Percentiles rank a stretch among this genome's conserved stretches.
These are phyloP conservation scores for mouse (Mus musculus) DNA, from an alignment of 2,113 vertebrate species.

Conservation along the genomic window GRCm39 chr3:51908001-51908500, in stretches of 20 bases:
- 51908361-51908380: slow-evolving; percentile 20
- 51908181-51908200: slow-evolving; percentile 1
- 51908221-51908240: slow-evolving; percentile 31
- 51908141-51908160: background rate
- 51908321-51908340: background rate
- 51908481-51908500: slow-evolving; percentile 65
- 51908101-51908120: slow-evolving; percentile 34
- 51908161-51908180: background rate
- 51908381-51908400: slow-evolving; percentile 57
- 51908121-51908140: background rate
- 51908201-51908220: slow-evolving; percentile 52
- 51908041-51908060: background rate
- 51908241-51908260: background rate
- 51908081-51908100: background rate
- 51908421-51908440: slow-evolving; percentile 61
- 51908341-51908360: background rate
- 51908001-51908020: background rate
- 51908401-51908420: slow-evolving; percentile 52
- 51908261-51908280: background rate
- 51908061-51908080: background rate
- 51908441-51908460: slow-evolving; percentile 65
- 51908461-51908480: slow-evolving; percentile 45
- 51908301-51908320: background rate
- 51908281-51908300: background rate
- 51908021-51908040: background rate